Evolutionary conservation across 2,113 vertebrate species (phyloP).

Genomic region (Leptosomus discolor): DNA sequence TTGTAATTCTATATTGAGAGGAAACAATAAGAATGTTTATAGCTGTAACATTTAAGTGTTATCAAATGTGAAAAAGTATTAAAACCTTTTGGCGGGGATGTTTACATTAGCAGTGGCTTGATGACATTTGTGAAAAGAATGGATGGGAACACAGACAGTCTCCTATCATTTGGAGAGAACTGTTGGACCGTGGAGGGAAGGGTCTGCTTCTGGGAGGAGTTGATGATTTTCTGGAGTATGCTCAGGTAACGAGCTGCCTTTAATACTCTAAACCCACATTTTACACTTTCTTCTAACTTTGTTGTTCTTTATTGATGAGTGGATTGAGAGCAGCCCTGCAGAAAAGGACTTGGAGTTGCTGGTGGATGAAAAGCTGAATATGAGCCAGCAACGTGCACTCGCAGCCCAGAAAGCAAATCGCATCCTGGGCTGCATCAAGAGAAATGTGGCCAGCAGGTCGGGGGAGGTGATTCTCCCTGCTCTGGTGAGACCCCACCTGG

Average conservation of each 20-base stretch:
- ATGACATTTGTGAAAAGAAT: constrained; percentile 76
- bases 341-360: no score
- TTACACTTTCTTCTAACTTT: neutral
- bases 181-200: constrained; percentile 86
- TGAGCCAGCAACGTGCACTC: no score
- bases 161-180: constrained; percentile 92
- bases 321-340: no score
- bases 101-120: constrained; percentile 83
- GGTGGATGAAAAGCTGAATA: no score
- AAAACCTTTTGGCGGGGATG: neutral
- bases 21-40: neutral
- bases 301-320: neutral
- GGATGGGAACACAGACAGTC: constrained; percentile 82
- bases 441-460: no score
- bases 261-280: neutral
- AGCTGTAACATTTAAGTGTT: neutral
- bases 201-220: constrained; percentile 86
- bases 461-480: no score
- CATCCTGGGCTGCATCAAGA: no score
- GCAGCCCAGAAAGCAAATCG: no score
- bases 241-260: constrained; percentile 76
- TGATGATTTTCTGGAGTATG: constrained; percentile 87
- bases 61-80: neutral
- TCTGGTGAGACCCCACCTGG: no score
- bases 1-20: neutral